Conservation (phyloP, 2,797 vertebrate genomes). For the Neostethus bicornis region DNA sequence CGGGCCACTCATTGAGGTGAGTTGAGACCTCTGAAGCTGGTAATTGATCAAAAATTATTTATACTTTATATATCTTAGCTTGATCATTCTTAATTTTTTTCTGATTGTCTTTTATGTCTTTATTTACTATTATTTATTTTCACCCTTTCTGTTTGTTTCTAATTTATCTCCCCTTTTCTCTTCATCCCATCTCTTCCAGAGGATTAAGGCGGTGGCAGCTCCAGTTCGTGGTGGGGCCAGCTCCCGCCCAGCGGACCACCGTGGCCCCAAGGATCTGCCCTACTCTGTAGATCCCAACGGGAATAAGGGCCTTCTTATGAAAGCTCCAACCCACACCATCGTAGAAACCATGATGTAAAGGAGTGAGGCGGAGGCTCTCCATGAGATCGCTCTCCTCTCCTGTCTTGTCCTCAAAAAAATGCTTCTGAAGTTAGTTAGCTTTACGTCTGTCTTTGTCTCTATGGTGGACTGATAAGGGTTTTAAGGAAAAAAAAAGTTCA, state of each 20-base stretch:
- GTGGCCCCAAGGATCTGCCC: conserved; percentile 77
- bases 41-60: no score
- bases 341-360: conserved; percentile 99
- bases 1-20: conserved; percentile 93
- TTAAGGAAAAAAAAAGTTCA: conserved; percentile 42
- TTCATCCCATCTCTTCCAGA: conserved; percentile 67
- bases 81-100: neutral
- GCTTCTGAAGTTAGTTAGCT: conserved; percentile 70
- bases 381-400: conserved; percentile 78
- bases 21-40: conserved; percentile 27
- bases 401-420: conserved; percentile 44
- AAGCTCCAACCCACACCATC: conserved; percentile 90
- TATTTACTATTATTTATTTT: neutral
- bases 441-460: conserved; percentile 69
- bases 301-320: conserved; percentile 85
- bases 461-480: conserved; percentile 73
- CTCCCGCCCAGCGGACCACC: conserved; percentile 78
- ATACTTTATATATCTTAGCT: neutral
- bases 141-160: neutral
- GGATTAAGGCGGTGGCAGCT: conserved; percentile 92
- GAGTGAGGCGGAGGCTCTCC: conserved; percentile 75
- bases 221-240: conserved; percentile 86
- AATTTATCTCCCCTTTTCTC: no score
- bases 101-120: neutral
- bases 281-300: conserved; percentile 84